Base-by-base conservation (phyloP, 2,797 vertebrate species). In the Australoheros facetus region DNA sequence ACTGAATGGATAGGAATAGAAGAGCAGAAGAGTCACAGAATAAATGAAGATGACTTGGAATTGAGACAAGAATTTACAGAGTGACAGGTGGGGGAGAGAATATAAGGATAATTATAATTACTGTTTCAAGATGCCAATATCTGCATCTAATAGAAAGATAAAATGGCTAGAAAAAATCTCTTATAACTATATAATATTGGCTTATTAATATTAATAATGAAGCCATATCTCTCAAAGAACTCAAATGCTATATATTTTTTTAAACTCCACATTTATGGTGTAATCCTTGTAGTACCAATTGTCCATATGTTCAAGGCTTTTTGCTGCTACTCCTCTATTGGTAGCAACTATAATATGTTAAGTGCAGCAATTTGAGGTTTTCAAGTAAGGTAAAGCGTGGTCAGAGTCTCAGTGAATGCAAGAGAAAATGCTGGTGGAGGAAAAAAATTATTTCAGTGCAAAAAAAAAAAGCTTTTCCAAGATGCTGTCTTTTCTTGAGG, bases 1-100 rank as follows among this genome's bases (percentile, higher is more conserved):
- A 99, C 98, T 99, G 80, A 30, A 14, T 58, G 71, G 28, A 26
- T 28, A 32, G 42, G n/a, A 66, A 69, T 0, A 80, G 7, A 42
- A 54, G n/a, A 55, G n/a, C 1, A 60, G 8, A 57, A 32, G 7
- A 16, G 2, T 64, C 60, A 42, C 7, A 30, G 1, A 69, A 30
- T 69, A 1, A 72, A 17, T 1, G 30, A 11, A 11, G 26, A 77
- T 19, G 34, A 75, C 53, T 55, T 66, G 16, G 73, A 83, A 26
- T 23, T n/a, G 21, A 75, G 2, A n/a, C 81, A n/a, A 12, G 42
- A 21, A 56, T 12, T 54, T 71, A 73, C 1, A 72, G 30, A 75
- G 39, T 7, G 32, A 70, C 0, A n/a, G 11, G 48, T 56, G 11
- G 32, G 54, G 54, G 39, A 51, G 9, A 45, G 66, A 56, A 75